phyloP scores from a whole-genome alignment of 2,888 invertebrate species.

The Rhynchonema sp. region DNA sequence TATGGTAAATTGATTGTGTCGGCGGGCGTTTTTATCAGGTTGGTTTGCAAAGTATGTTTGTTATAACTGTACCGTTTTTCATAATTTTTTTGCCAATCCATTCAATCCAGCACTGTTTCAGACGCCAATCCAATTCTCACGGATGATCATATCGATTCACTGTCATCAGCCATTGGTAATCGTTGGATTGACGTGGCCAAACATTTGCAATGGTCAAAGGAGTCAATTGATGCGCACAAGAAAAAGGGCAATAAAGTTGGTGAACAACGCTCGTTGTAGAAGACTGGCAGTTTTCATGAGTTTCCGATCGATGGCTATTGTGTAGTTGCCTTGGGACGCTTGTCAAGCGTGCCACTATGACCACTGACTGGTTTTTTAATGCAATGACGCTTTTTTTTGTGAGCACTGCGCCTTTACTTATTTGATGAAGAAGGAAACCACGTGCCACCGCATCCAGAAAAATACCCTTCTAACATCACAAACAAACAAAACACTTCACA shows the following conservation, averaged over 20 bases:
- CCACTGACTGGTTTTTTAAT: not conserved
- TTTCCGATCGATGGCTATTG: too few species aligned
- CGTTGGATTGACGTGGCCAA: slow-evolving; percentile 4
- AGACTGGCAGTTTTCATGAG: too few species aligned
- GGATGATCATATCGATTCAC: not conserved
- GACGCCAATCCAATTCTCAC: not conserved
- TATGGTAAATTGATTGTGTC: not conserved
- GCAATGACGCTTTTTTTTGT: not conserved
- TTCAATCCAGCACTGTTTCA: not conserved
- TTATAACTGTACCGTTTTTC: not conserved
- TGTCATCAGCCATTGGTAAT: not conserved
- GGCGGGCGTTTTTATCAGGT: not conserved
- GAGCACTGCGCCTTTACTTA: not conserved
- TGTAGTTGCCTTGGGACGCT: too few species aligned
- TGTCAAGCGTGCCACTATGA: too few species aligned
- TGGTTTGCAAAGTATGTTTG: not conserved
- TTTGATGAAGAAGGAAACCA: too few species aligned
- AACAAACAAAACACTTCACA: too few species aligned
- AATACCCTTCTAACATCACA: too few species aligned
- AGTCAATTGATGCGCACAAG: not conserved
- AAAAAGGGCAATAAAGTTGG: not conserved
- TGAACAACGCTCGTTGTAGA: too few species aligned
- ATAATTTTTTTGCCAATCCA: not conserved
- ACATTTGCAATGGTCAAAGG: not conserved
- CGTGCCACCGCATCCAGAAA: too few species aligned